Base-by-base conservation (phyloP, 2,113 vertebrate species). In the Brachirus orientalis region DNA sequence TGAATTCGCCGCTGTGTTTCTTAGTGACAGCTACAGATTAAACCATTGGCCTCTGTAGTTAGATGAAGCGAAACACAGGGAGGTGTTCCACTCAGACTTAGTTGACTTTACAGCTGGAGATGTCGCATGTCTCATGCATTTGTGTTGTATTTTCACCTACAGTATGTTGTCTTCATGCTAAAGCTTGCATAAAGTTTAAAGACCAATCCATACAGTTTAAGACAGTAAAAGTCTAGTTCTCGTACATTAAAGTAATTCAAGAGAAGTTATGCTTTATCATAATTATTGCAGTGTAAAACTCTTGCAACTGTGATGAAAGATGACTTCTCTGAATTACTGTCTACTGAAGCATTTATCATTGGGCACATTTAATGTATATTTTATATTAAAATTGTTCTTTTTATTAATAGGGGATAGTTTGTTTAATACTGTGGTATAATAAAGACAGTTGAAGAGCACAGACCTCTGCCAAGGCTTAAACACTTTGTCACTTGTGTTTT, bases 11-110 rank as follows among this genome's bases (percentile, higher is more conserved):
- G 38, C 55, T 73, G 63, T 65, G 77, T 86, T 83, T 83, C 65
- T 84, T 43, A 64, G 22, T 93, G 92, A 92, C 14, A 61, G 81
- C 61, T 89, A 38, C 85, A 90, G 90, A 86, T 62, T 1, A 91
- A 92, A 92, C 85, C 85, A 1, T 14, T 41, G 82, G 84, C 67
- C 12, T 90, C 88, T 91, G 88, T 65, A 77, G 48, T 75, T 74
- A 19, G 91, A 93, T 86, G 48, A 67, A 60, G 20, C 56, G 65
- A 91, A 53, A 88, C 56, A 0, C 54, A 17, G 38, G 47, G 67
- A 52, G 41, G 38, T 0, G 0, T 47, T 72, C 40, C 12, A 62
- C 61, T 59, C 48, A 17, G 73, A 18, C 50, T 51, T 9, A 2
- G 11, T 2, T 9, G 3, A 58, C 17, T 10, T 11, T 11, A 16